phyloP scores from a whole-genome alignment of 2,797 vertebrate genomes.

The Vultur gryphus region DNA sequence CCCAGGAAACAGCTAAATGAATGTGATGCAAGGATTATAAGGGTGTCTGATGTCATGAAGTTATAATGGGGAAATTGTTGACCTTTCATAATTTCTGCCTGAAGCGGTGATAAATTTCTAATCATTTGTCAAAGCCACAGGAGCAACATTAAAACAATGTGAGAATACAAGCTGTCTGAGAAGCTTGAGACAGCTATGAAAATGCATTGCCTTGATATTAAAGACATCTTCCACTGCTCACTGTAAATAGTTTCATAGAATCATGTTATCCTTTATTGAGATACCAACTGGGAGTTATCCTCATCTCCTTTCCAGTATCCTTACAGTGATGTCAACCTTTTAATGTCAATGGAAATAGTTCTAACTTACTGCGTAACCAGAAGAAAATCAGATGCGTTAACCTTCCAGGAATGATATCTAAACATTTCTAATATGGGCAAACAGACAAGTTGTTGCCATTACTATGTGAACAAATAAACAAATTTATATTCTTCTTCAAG shows the following conservation, averaged over 20 bases:
- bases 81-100: conserved; percentile 4
- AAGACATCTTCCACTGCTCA: background rate
- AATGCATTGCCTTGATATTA: background rate
- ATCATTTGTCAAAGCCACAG: background rate
- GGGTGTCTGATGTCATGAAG: background rate
- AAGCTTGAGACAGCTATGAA: background rate
- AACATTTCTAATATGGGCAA: background rate
- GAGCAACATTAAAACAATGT: background rate
- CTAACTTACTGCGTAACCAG: background rate
- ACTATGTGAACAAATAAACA: background rate
- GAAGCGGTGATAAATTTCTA: background rate
- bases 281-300: background rate
- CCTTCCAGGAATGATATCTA: background rate
- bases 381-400: background rate
- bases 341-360: background rate
- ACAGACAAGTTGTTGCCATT: background rate
- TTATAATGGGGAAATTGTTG: background rate
- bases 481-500: background rate
- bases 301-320: background rate
- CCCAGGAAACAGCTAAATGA: background rate
- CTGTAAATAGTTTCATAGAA: background rate
- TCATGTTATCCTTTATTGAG: background rate
- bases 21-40: background rate
- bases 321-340: background rate
- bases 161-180: background rate